Evolutionary conservation across 2,113 vertebrate species (phyloP).

Genomic region (Leptobrachium leishanense): DNA sequence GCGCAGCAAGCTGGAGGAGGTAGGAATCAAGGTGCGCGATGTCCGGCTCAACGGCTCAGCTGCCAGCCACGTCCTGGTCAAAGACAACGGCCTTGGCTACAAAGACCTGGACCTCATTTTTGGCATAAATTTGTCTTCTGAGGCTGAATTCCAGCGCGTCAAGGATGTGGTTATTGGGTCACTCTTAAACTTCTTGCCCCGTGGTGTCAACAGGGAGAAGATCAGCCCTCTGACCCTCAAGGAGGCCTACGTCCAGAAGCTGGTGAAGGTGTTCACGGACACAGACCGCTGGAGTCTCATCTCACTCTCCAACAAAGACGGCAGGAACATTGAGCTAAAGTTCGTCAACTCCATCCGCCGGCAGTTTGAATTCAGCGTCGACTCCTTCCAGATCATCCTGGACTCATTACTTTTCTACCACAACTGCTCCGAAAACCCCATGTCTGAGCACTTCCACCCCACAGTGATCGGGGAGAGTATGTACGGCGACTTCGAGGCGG

Average conservation of each 20-base stretch:
- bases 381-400: slow-evolving; percentile 97
- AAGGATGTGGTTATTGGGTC: slow-evolving; percentile 89
- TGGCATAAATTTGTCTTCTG: slow-evolving; percentile 83
- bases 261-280: slow-evolving; percentile 93
- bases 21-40: slow-evolving; percentile 83
- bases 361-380: slow-evolving; percentile 97
- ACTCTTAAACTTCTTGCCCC: slow-evolving; percentile 90
- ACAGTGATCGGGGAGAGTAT: slow-evolving; percentile 86
- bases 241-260: slow-evolving; percentile 95
- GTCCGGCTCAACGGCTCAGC: slow-evolving; percentile 92
- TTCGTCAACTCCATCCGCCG: slow-evolving; percentile 92
- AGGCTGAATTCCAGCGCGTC: slow-evolving; percentile 84
- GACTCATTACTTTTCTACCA: slow-evolving; percentile 89
- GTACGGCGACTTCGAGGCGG: slow-evolving; percentile 86
- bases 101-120: slow-evolving; percentile 98
- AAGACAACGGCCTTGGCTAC: slow-evolving; percentile 90
- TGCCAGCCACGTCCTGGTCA: slow-evolving; percentile 91
- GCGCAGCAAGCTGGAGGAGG: slow-evolving; percentile 74
- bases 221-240: slow-evolving; percentile 89
- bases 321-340: slow-evolving; percentile 94
- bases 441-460: slow-evolving; percentile 82
- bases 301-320: slow-evolving; percentile 94
- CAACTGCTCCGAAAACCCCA: slow-evolving; percentile 70
- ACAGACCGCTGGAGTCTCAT: slow-evolving; percentile 96
- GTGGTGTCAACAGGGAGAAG: slow-evolving; percentile 90